Evolutionary conservation across 2,113 vertebrate species (phyloP), one percentile per base, ranked within the genome.

Genomic region (Macquaria ambigua): DNA sequence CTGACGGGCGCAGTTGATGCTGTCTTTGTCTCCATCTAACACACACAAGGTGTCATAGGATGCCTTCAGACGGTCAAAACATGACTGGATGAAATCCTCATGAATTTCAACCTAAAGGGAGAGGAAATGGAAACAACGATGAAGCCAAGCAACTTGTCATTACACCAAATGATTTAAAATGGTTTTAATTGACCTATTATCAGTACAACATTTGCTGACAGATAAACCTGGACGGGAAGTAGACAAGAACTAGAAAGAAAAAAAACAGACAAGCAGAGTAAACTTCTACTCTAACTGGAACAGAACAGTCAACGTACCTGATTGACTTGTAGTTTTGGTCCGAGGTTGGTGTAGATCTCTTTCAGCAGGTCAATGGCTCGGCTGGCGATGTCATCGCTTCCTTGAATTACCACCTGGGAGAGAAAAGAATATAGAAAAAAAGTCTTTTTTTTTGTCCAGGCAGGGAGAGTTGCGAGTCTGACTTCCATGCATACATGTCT

Each of bases 291-390:
- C 46, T 8, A n/a, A 37, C 21, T 14, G 2, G 73, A 59, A 21
- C 3, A 67, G 10, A 66, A 75, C 28, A 48, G 39, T 88, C 93
- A 93, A 94, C 96, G 94, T 91, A 99, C 98, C 98, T 99, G 98
- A 96, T 98, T 99, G 86, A 98, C 98, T 95, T 99, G 98, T 79
- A 99, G 96, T 93, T 99, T 98, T 89, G 98, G 98, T 90, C 98
- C 98, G 80, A 99, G 98, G 91, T 99, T 99, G 82, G 98, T 99
- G 92, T 99, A 99, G 91, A 99, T 99, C 94, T 99, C 98, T 91
- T 99, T 99, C 80, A 99, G 96, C 80, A 99, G 96, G 95, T 99
- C 98, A 92, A 99, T 99, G 89, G 98, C 98, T 96, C 98, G 95
- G 90, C 93, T 98, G 79, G 97, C 98, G 46, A 99, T 99, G 90